These are phyloP conservation scores for Copidosoma aretas DNA, from an alignment of 2,888 invertebrate species.

Conservation along the genomic window DNA sequence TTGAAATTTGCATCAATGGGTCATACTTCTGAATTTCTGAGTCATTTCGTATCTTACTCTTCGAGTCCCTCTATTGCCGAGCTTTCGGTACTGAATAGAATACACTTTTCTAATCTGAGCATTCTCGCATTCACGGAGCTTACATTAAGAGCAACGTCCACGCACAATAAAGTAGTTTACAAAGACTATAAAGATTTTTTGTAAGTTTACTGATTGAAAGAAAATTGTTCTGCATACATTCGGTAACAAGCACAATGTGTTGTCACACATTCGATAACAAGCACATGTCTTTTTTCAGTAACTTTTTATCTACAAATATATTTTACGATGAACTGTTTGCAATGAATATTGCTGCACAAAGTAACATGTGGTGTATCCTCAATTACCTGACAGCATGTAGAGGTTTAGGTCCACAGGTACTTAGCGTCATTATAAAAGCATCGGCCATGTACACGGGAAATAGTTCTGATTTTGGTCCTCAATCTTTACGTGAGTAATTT, in stretches of 20 bases:
- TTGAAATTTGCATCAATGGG: constrained; percentile 71
- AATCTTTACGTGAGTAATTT: neutral
- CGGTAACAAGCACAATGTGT: constrained; percentile 5
- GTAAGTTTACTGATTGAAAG: constrained; percentile 56
- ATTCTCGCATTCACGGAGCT: constrained; percentile 72
- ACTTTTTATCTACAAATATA: constrained; percentile 69
- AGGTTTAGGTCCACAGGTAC: constrained; percentile 67
- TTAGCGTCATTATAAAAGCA: constrained; percentile 66
- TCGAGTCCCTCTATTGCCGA: constrained; percentile 65
- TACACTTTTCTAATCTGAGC: constrained; percentile 72
- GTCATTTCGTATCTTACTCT: constrained; percentile 67
- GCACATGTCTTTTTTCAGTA: constrained; percentile 53
- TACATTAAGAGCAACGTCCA: constrained; percentile 58
- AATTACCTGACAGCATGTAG: constrained; percentile 65
- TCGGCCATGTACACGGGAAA: constrained; percentile 40
- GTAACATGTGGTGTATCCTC: constrained; percentile 69
- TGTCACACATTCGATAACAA: constrained; percentile 3
- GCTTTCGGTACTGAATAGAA: constrained; percentile 68
- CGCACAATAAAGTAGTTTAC: constrained; percentile 59
- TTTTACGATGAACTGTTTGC: constrained; percentile 72
- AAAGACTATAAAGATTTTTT: constrained; percentile 64
- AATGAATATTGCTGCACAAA: constrained; percentile 70
- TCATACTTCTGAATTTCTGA: constrained; percentile 69
- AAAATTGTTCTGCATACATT: neutral
- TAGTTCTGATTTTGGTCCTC: constrained; percentile 10